These are phyloP conservation scores for Tenualosa ilisha DNA, from an alignment of 2,797 vertebrate species.

Conservation along the genomic window DNA sequence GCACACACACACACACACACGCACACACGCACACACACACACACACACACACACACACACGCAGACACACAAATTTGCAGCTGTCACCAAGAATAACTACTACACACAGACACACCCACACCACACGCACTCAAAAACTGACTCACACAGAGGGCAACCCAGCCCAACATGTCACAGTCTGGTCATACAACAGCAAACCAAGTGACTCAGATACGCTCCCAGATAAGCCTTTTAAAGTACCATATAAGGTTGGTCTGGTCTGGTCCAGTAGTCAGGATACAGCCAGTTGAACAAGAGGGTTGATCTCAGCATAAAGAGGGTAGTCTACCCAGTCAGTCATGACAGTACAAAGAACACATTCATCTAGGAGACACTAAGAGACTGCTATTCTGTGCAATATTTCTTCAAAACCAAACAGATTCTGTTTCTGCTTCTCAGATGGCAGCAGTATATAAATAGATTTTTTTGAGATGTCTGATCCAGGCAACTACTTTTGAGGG, in stretches of 20 bases:
- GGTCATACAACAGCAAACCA: constrained; percentile 51
- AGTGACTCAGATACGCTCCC: background rate
- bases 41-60: constrained; percentile 27
- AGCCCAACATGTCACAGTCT: background rate
- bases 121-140: background rate
- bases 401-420: background rate
- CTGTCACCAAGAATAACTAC: constrained; percentile 5
- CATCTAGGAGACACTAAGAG: background rate
- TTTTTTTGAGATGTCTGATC: background rate
- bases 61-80: constrained; percentile 44
- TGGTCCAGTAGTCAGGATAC: background rate
- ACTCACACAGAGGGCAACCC: background rate
- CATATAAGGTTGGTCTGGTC: background rate
- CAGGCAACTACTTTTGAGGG: background rate
- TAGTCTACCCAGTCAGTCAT: background rate
- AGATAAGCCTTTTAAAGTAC: background rate
- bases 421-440: background rate
- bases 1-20: constrained; percentile 31
- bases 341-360: background rate
- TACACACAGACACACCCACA: background rate
- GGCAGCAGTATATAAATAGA: background rate
- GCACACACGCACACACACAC: constrained; percentile 44
- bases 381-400: background rate
- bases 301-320: background rate
- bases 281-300: background rate